These are phyloP conservation scores for Grammomys surdaster DNA, from an alignment of 2,113 vertebrate genomes.

Conservation along the genomic window DNA sequence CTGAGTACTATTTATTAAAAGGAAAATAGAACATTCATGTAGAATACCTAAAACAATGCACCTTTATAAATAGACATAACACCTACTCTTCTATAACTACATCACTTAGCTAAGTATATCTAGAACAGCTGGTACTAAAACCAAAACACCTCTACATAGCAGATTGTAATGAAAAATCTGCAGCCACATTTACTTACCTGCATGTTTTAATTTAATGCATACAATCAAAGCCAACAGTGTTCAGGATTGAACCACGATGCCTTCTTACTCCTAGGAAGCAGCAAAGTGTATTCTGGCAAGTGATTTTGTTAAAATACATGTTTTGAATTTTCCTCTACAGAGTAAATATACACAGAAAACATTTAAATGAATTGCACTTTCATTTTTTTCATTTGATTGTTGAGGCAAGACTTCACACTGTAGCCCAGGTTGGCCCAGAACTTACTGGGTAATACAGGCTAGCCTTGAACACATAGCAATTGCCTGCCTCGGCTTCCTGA, in stretches of 20 bases:
- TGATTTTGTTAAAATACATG: slow-evolving; percentile 49
- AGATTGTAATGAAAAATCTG: slow-evolving; percentile 66
- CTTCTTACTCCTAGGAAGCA: slow-evolving; percentile 54
- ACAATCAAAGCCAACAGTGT: slow-evolving; percentile 54
- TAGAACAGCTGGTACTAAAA: slow-evolving; percentile 68
- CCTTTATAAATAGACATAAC: slow-evolving; percentile 70
- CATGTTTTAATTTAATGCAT: slow-evolving; percentile 60
- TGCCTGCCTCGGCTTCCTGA: neutral
- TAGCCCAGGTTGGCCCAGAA: neutral
- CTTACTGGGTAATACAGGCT: neutral
- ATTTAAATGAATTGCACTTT: slow-evolving; percentile 21
- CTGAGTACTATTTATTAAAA: neutral
- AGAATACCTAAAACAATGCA: slow-evolving; percentile 68
- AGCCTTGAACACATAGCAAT: neutral
- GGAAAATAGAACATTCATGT: slow-evolving; percentile 23
- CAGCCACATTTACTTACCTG: slow-evolving; percentile 68
- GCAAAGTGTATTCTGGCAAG: slow-evolving; percentile 31
- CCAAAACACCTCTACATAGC: slow-evolving; percentile 33
- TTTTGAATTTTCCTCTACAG: slow-evolving; percentile 34
- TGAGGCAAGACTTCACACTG: neutral
- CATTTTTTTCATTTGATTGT: neutral
- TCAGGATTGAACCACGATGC: slow-evolving; percentile 35
- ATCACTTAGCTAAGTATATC: slow-evolving; percentile 75
- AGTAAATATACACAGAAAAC: slow-evolving; percentile 15
- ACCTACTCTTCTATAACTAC: slow-evolving; percentile 68